Evolutionary conservation across 2,113 vertebrate species (phyloP), one percentile per base, ranked within the genome.

Genomic region (Brachirus orientalis): DNA sequence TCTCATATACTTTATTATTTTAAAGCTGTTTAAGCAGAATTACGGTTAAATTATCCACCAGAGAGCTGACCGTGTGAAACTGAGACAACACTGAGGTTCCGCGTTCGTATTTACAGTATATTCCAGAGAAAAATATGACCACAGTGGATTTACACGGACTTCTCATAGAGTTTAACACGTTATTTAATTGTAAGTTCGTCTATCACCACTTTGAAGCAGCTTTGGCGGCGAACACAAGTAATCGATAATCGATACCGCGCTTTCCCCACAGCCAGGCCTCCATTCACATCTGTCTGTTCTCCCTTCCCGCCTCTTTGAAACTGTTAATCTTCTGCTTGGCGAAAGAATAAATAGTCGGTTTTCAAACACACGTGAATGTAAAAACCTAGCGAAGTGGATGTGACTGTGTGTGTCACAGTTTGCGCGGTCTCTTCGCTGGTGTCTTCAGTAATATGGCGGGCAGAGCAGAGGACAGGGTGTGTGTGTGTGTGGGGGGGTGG

Each of bases 371-470:
- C 10, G 14, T 13, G 9, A 43, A 13, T 43, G 40, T 12, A 12
- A 14, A 43, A 11, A 10, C 11, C 11, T 13, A 13, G 4, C 5
- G 40, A 43, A 43, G 14, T 14, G 14, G 12, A 43, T 43, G 14
- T 11, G 11, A 22, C 9, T 0, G 3, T 12, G 12, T 22, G 6
- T 48, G 8, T 19, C 3, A 22, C 8, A 56, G 16, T 78, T 88
- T 55, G 80, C 80, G 88, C 86, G 82, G 65, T 71, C 9, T 1
- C 1, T 3, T 1, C 0, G 43, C 60, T 58, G 35, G 8, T 43
- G 4, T 33, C 43, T 41, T 20, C 47, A 9, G 37, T 40, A 84
- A 79, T 72, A 86, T 90, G 88, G 88, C 86, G 88, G 84, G 75
- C 51, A 68, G 13, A 46, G 38, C n/a, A 10, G 13, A 28, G 28